phyloP scores from a whole-genome alignment of 92 coral and sea anemone genomes.

The Hydrozoanthus gracilis region DNA sequence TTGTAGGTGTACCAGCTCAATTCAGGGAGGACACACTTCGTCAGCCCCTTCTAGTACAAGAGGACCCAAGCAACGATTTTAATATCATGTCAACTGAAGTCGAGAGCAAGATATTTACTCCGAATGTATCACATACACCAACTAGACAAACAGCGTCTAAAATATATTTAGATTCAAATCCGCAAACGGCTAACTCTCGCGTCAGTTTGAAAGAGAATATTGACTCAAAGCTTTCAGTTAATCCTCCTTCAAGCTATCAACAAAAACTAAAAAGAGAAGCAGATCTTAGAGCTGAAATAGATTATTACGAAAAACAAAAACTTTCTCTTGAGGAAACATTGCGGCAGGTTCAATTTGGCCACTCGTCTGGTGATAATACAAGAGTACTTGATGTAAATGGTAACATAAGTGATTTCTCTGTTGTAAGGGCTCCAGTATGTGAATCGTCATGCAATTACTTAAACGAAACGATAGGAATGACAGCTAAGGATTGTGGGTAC shows the following conservation, averaged over 20 bases:
- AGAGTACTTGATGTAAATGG: constrained; percentile 11
- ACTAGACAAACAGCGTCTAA: background rate
- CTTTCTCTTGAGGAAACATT: background rate
- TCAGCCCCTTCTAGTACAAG: too few relatives aligned
- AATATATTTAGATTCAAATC: background rate
- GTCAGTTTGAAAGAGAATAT: too few relatives aligned
- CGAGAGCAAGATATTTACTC: too few relatives aligned
- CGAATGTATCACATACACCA: too few relatives aligned
- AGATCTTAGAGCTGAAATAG: constrained; percentile 8
- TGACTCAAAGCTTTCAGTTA: background rate
- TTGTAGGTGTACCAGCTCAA: too few relatives aligned
- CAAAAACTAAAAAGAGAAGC: background rate
- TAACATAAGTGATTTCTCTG: background rate
- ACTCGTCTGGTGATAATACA: background rate
- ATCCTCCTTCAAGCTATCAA: background rate
- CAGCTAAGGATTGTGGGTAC: background rate
- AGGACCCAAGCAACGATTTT: too few relatives aligned
- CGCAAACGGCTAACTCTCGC: too few relatives aligned
- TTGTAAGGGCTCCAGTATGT: background rate
- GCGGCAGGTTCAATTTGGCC: background rate
- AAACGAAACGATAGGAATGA: background rate
- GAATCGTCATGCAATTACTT: constrained; percentile 5
- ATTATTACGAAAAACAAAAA: constrained; percentile 14
- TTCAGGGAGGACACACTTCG: too few relatives aligned
- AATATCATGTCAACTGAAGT: too few relatives aligned